A percentile compares a stretch with the other conserved stretches of the same genome.
Conservation (phyloP, 2,888 invertebrate species). For the Andrena trimmerana region DNA sequence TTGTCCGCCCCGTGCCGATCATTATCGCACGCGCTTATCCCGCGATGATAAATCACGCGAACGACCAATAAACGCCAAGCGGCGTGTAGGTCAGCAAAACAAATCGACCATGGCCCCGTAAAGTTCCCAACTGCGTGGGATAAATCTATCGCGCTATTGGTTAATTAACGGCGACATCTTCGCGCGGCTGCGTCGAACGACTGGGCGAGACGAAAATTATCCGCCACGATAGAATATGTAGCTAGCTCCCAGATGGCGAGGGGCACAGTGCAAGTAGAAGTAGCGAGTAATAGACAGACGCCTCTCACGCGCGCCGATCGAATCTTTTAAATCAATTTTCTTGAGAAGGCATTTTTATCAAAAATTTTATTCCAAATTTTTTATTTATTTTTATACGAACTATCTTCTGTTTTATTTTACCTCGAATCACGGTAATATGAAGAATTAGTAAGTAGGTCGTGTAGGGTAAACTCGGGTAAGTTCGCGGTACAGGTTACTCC, state of each 20-base stretch:
- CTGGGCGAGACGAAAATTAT: conserved; percentile 40
- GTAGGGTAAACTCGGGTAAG: too few species aligned
- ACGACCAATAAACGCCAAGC: conserved; percentile 75
- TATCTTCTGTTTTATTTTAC: too few species aligned
- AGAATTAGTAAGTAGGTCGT: too few species aligned
- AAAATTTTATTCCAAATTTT: too few species aligned
- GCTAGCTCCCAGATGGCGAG: conserved; percentile 9
- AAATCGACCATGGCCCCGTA: conserved; percentile 65
- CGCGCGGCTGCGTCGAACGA: conserved; percentile 41
- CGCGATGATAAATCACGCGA: conserved; percentile 77
- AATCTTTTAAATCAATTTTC: too few species aligned
- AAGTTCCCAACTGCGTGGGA: conserved; percentile 66
- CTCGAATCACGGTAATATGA: too few species aligned
- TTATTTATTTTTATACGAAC: too few species aligned
- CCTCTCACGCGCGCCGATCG: too few species aligned
- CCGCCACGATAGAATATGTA: conserved; percentile 30
- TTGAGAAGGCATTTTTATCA: too few species aligned
- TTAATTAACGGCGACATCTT: conserved; percentile 71
- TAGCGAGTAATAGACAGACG: too few species aligned
- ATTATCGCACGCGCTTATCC: conserved; percentile 71
- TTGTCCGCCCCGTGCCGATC: conserved; percentile 66
- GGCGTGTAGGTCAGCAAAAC: conserved; percentile 57
- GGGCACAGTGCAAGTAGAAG: too few species aligned
- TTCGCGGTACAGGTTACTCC: too few species aligned
- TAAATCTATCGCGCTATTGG: conserved; percentile 79